A percentile compares a stretch with the other conserved stretches of the same genome.
Evolutionary conservation across 1,140 invertebrate genomes (phyloP).

Genomic region (Drosophila virilis): DNA sequence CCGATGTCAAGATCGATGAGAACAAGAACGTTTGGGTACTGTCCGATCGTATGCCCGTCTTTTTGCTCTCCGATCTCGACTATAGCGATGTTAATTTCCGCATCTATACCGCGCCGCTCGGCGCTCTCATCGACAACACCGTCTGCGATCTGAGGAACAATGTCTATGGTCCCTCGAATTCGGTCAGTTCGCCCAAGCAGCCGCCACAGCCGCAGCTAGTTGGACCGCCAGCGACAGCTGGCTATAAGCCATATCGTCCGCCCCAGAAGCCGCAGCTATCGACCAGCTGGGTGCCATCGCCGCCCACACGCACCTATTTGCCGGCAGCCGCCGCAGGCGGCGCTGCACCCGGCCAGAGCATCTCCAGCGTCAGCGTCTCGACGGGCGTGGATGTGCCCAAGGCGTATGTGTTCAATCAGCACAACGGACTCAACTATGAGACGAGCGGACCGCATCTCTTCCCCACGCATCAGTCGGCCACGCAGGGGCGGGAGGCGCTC

Average conservation of each 20-base stretch:
- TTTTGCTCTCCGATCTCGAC: slow-evolving; percentile 89
- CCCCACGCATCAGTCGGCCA: slow-evolving; percentile 53
- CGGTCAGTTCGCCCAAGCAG: slow-evolving; percentile 59
- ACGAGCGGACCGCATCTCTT: slow-evolving; percentile 78
- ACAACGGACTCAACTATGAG: slow-evolving; percentile 81
- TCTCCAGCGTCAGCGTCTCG: slow-evolving; percentile 56
- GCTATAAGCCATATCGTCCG: slow-evolving; percentile 56
- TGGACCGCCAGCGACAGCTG: slow-evolving; percentile 17
- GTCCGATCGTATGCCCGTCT: slow-evolving; percentile 92
- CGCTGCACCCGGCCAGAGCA: slow-evolving; percentile 16
- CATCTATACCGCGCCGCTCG: slow-evolving; percentile 88
- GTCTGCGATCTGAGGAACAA: slow-evolving; percentile 87
- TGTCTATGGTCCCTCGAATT: slow-evolving; percentile 69
- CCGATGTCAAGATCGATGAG: slow-evolving; percentile 90
- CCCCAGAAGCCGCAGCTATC: slow-evolving; percentile 54
- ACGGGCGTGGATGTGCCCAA: slow-evolving; percentile 64
- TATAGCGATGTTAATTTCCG: slow-evolving; percentile 92
- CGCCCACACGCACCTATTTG: slow-evolving; percentile 57
- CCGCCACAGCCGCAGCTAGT: slow-evolving; percentile 11
- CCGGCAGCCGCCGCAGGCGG: slow-evolving; percentile 42
- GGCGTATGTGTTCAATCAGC: slow-evolving; percentile 81
- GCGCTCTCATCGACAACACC: slow-evolving; percentile 88
- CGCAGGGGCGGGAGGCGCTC: slow-evolving; percentile 50
- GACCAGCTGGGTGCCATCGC: slow-evolving; percentile 49
- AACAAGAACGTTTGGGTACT: slow-evolving; percentile 90